A percentile compares a stretch with the other conserved stretches of the same genome.
Conservation (phyloP, 2,797 vertebrate species). For the Anas bernieri region DNA sequence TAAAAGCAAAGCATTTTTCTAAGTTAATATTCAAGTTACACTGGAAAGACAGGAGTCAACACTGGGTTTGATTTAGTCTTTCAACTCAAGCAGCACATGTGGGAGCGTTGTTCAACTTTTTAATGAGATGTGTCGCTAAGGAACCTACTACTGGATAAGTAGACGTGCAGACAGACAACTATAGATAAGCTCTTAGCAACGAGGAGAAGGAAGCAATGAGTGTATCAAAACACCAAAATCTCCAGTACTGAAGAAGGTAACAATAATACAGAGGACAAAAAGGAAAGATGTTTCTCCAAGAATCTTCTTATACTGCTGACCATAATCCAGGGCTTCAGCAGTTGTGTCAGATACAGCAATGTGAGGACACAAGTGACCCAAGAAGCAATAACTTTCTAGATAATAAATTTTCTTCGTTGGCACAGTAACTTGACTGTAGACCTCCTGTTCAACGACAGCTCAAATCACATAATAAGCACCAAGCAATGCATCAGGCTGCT, state of each 20-base stretch:
- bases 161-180: not conserved
- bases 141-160: not conserved
- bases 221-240: not conserved
- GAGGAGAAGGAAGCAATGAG: not conserved
- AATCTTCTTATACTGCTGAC: not conserved
- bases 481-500: not conserved
- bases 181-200: fast-evolving
- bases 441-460: not conserved
- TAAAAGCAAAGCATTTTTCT: not conserved
- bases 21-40: not conserved
- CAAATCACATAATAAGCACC: not conserved
- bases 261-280: not conserved
- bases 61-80: not conserved
- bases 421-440: not conserved
- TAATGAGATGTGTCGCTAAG: not conserved
- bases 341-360: fast-evolving
- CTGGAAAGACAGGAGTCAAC: not conserved
- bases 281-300: not conserved
- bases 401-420: not conserved
- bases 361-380: not conserved
- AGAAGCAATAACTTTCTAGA: not conserved
- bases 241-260: not conserved
- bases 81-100: fast-evolving
- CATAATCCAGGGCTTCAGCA: not conserved
- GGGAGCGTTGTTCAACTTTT: not conserved